Conservation (phyloP, 2,888 invertebrate genomes). For the Dasysyrphus tricinctus region DNA sequence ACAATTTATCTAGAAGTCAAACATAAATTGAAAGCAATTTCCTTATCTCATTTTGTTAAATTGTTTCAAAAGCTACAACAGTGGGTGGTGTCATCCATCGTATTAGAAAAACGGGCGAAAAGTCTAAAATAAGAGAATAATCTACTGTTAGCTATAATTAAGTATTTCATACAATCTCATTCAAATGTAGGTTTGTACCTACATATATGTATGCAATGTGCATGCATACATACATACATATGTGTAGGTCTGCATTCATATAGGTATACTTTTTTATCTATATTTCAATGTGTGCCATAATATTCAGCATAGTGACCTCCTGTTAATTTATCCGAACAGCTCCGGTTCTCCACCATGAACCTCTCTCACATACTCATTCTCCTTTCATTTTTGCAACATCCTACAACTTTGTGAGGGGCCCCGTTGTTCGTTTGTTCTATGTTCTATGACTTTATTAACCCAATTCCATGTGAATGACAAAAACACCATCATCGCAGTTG, state of each 20-base stretch:
- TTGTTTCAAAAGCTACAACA: slow-evolving; percentile 33
- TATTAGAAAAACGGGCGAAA: background rate
- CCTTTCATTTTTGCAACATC: slow-evolving; percentile 17
- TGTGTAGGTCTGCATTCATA: background rate
- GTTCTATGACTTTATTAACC: slow-evolving; percentile 73
- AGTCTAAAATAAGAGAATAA: slow-evolving; percentile 46
- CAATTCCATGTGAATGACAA: slow-evolving; percentile 68
- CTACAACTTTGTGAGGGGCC: slow-evolving; percentile 31
- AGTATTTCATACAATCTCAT: background rate
- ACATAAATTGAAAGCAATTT: slow-evolving; percentile 50
- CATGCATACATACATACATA: background rate
- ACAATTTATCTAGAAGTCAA: slow-evolving; percentile 15
- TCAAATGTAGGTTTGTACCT: background rate
- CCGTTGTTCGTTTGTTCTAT: slow-evolving; percentile 58
- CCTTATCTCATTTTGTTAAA: slow-evolving; percentile 48
- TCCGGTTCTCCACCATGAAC: slow-evolving; percentile 4
- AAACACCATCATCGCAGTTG: slow-evolving; percentile 55
- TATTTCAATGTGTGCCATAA: slow-evolving; percentile 38
- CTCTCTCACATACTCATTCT: slow-evolving; percentile 2
- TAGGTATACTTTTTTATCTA: background rate
- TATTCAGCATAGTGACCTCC: slow-evolving; percentile 67
- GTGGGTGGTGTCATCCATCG: slow-evolving; percentile 1
- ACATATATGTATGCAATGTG: background rate
- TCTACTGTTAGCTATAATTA: slow-evolving; percentile 3
- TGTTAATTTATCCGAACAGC: slow-evolving; percentile 20